Percentiles rank a stretch among this genome's conserved stretches.
Evolutionary conservation across 2,888 invertebrate genomes (phyloP).

Genomic region (Drosophila cyrtoloma): DNA sequence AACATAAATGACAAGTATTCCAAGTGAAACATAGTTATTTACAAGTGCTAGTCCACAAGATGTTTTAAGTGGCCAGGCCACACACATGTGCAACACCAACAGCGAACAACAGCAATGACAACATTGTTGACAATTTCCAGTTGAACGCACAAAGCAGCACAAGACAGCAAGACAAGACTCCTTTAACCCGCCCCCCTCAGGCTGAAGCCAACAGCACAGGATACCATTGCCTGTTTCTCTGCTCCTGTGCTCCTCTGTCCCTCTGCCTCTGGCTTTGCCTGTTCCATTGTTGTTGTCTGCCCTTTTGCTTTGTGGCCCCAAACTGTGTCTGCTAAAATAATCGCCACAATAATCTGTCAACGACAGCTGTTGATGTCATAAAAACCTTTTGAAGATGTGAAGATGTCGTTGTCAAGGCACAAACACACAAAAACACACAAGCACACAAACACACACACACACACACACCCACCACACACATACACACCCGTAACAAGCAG

Average conservation of each 20-base stretch:
- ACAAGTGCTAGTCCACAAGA: conserved; percentile 61
- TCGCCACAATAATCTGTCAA: conserved; percentile 85
- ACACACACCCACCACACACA: conserved; percentile 35
- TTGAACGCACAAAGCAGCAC: conserved; percentile 70
- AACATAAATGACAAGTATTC: conserved; percentile 58
- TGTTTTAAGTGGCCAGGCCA: conserved; percentile 48
- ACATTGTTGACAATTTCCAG: conserved; percentile 77
- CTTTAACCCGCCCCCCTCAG: neutral
- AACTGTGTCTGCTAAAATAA: conserved; percentile 79
- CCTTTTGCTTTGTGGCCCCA: conserved; percentile 51
- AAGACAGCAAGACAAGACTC: conserved; percentile 41
- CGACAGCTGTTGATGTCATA: conserved; percentile 85
- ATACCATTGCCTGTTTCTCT: conserved; percentile 7
- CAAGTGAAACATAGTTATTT: conserved; percentile 53
- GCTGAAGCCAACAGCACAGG: conserved; percentile 12
- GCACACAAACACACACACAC: conserved; percentile 3
- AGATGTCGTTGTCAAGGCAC: conserved; percentile 62
- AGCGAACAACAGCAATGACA: conserved; percentile 64
- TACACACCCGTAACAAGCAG: conserved; percentile 19
- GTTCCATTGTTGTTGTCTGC: conserved; percentile 36
- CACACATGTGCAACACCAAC: conserved; percentile 36
- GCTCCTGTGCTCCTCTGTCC: neutral
- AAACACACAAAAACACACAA: conserved; percentile 35
- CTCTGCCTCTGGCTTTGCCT: conserved; percentile 7
- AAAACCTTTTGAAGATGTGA: conserved; percentile 82